Base-by-base conservation (phyloP, 2,888 invertebrate genomes). In the Xanthia icteritia region DNA sequence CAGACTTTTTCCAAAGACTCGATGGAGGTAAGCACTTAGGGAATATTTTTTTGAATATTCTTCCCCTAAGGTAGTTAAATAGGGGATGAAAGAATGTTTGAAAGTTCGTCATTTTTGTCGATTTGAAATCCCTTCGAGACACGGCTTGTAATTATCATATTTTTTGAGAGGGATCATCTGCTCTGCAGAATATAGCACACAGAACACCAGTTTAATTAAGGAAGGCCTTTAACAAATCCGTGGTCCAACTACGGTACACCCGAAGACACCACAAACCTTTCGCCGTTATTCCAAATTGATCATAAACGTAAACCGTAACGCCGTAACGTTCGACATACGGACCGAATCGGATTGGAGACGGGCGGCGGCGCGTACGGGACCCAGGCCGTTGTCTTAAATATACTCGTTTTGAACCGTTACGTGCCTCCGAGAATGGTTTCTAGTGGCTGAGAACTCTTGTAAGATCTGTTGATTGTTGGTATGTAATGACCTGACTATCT, bases 321-420 rank as follows among this genome's bases (percentile, higher is more conserved):
- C n/a, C n/a, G 72, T 85, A 77, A 81, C 82, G 85, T 81, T 61
- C 76, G 73, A 60, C 73, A 67, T 82, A 69, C 78, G 74, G 58
- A 78, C 86, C 83, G 83, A 75, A 64, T 82, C 86, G 73, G 86
- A 84, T 84, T 56, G 78, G 27, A 70, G 72, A 68, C 74, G 31
- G 31, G 31, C 31, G 69, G 78, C 76, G 63, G 77, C 73, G 68
- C 71, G 69, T 82, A 84, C 83, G 83, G 83, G 83, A 86, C 60
- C 39, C 83, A 48, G 58, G 54, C 83, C 83, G 86, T 84, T 84
- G 85, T 83, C 77, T 85, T 83, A 83, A 85, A 82, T 73, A 75
- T 81, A 73, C 84, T 73, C 56, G 77, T 79, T 81, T 77, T 63
- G 15, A 58, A 81, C 66, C 76, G 79, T 79, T 73, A 83, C 72